phyloP scores from a whole-genome alignment of 2,113 vertebrate genomes.

The Varanus salvator region DNA sequence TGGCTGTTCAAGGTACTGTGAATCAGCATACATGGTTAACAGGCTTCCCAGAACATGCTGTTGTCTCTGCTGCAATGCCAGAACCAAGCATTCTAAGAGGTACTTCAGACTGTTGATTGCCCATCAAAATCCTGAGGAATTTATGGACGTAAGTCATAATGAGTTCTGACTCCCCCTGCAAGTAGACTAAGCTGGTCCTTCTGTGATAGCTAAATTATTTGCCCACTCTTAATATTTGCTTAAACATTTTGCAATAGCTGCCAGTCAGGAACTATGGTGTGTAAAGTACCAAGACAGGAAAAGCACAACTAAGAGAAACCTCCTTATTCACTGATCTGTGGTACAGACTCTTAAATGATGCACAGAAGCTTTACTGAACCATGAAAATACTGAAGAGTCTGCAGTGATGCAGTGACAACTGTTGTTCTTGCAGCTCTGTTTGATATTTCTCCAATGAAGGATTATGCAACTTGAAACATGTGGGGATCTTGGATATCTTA shows the following conservation, averaged over 20 bases:
- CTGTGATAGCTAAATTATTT: not conserved
- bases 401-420: not conserved
- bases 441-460: not conserved
- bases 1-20: not conserved
- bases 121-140: not conserved
- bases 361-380: not conserved
- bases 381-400: not conserved
- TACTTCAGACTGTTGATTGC: not conserved
- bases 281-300: no score
- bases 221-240: not conserved
- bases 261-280: not conserved
- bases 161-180: not conserved
- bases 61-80: not conserved
- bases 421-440: not conserved
- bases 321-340: not conserved
- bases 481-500: not conserved
- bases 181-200: not conserved
- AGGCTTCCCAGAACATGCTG: not conserved
- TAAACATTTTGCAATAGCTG: not conserved
- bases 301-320: not conserved
- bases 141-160: not conserved
- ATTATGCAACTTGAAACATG: not conserved
- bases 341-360: not conserved
- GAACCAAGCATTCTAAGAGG: not conserved
- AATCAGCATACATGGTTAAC: not conserved